Conservation (phyloP, 1,140 invertebrate genomes). For the Danaus melanippus region DNA sequence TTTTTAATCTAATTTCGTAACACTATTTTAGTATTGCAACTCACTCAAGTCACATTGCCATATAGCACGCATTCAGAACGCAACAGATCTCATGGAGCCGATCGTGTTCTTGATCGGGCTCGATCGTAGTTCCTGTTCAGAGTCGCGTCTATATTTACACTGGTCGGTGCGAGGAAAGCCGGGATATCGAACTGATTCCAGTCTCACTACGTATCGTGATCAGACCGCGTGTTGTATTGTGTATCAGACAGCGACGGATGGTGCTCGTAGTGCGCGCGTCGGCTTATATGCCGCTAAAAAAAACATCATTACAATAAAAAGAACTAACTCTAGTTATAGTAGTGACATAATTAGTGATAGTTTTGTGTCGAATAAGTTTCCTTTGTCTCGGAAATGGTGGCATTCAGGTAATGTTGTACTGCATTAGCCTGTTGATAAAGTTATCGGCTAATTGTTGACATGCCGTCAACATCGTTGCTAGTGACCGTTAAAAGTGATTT, state of each 20-base stretch:
- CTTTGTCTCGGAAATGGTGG: slow-evolving; percentile 43
- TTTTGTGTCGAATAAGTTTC: slow-evolving; percentile 25
- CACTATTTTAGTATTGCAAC: too few species aligned
- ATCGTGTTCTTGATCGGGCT: slow-evolving; percentile 42
- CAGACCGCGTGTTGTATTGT: slow-evolving; percentile 31
- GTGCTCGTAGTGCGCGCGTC: slow-evolving; percentile 29
- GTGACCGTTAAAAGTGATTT: too few species aligned
- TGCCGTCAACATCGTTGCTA: neutral
- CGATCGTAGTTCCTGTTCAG: slow-evolving; percentile 49
- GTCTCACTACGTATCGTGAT: slow-evolving; percentile 11
- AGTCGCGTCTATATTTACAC: slow-evolving; percentile 64
- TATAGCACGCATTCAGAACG: slow-evolving; percentile 17
- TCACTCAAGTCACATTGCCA: too few species aligned
- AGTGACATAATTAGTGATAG: slow-evolving; percentile 31
- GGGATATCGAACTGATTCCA: slow-evolving; percentile 32
- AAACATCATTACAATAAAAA: too few species aligned
- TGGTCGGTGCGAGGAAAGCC: slow-evolving; percentile 51
- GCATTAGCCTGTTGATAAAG: slow-evolving; percentile 9
- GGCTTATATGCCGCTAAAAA: slow-evolving; percentile 19
- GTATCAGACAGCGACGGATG: slow-evolving; percentile 34
- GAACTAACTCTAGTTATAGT: slow-evolving; percentile 14
- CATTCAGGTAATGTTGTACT: slow-evolving; percentile 41
- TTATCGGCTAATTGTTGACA: slow-evolving; percentile 12
- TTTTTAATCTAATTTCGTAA: too few species aligned
- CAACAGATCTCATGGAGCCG: slow-evolving; percentile 21